A percentile compares a stretch with the other conserved stretches of the same genome.
These are phyloP conservation scores for Fregata magnificens DNA, from an alignment of 2,113 vertebrate species.

Conservation along the genomic window DNA sequence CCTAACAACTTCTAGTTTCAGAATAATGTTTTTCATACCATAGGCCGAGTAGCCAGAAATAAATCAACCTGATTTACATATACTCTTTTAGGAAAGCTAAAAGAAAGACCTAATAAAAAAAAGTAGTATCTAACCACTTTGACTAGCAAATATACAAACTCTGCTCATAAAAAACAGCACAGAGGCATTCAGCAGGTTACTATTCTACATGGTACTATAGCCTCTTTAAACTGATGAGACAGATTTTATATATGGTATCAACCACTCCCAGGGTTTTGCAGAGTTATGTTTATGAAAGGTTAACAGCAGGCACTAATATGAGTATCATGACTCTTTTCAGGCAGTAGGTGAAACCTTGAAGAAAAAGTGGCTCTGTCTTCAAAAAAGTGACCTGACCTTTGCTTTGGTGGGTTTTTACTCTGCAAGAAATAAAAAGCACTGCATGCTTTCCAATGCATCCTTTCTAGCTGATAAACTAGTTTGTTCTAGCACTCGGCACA, in stretches of 20 bases:
- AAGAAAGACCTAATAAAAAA: background rate
- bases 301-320: conserved; percentile 72
- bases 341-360: conserved; percentile 88
- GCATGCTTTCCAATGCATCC: conserved; percentile 80
- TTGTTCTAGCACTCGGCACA: conserved; percentile 76
- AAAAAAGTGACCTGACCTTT: conserved; percentile 87
- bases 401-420: conserved; percentile 84
- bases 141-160: background rate
- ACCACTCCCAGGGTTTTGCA: conserved; percentile 39
- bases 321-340: conserved; percentile 85
- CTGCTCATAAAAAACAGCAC: background rate
- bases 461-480: conserved; percentile 72
- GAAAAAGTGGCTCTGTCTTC: conserved; percentile 87
- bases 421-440: conserved; percentile 81
- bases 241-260: background rate
- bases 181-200: background rate
- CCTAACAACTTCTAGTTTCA: background rate
- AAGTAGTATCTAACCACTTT: background rate
- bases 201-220: background rate
- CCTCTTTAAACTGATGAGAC: background rate
- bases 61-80: background rate
- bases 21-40: background rate
- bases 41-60: background rate
- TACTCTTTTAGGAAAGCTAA: background rate
- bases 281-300: background rate